Evolutionary conservation across 2,797 vertebrate species (phyloP), one percentile per base, ranked within the genome.

Genomic region (Darevskia nairensis): DNA sequence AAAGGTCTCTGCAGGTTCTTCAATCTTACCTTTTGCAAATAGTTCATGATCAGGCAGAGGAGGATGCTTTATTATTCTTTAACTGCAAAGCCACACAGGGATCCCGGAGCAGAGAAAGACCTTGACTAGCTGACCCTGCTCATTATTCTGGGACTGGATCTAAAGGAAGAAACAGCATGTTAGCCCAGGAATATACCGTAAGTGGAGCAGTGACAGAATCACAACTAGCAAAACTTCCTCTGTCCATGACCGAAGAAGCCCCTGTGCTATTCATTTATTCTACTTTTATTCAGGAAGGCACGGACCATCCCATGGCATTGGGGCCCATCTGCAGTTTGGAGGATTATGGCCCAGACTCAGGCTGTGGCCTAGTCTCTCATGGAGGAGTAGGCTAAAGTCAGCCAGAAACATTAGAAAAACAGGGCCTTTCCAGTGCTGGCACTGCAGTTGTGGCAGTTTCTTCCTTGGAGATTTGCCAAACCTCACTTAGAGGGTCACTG

Each of bases 81-180:
- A 44, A 72, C 41, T 74, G 2, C 39, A 77, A 55, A 82, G 86
- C 61, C 21, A 8, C 13, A 41, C 27, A 64, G 61, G 61, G 68
- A 87, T 74, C 82, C 76, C 68, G 75, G 71, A n/a, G 82, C 78
- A 39, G 69, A 35, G 74, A 86, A 55, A 59, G 79, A 74, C 11
- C 59, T 64, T 82, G 69, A 23, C 55, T 15, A 9, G 5, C 46
- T 71, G 44, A 21, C 0, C 64, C 19, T 76, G 46, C 39, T 84
- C 44, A 17, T 66, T 61, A 29, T 64, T 29, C 2, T 46, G 21
- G 79, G 17, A 68, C 59, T 29, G 72, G 7, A 75, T 87, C 90
- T 93, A 87, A 74, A 72, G 85, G 88, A 80, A 86, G 61, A 91
- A 90, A 87, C 35, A 0, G 55, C 19, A 8, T 68, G 90, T 93